Evolutionary conservation across 2,113 vertebrate species (phyloP), one percentile per base, ranked within the genome.

Genomic region (Phrynocephalus versicolor): DNA sequence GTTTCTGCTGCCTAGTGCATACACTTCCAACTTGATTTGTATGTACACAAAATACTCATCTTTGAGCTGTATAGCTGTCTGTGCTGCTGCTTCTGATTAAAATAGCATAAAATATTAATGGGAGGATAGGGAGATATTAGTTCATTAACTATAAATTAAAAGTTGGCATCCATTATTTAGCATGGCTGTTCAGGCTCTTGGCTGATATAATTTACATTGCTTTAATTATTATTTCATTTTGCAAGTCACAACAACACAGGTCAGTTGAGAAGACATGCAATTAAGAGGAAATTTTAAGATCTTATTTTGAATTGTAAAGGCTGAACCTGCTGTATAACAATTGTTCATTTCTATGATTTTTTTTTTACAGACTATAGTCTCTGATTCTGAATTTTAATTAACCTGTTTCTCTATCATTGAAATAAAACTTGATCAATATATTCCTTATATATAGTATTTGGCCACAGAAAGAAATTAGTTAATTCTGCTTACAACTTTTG

Each of bases 111-210:
- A 94, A 85, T 91, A 89, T 91, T 92, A 70, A 93, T 90, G 27
- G 55, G 76, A 73, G 69, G 33, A 89, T 82, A 82, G 90, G 89
- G 90, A 92, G 60, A 91, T 72, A 91, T 94, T 91, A 90, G 67
- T 85, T 91, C 0, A 0, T 91, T 93, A 92, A 77, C 81, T 88
- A 58, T 90, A 93, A 92, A 93, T 90, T 93, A 92, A 89, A 81
- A 76, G 1, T 5, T 81, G 74, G 3, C 73, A 89, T 93, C 85
- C n/a, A 91, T 93, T 93, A 90, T 92, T 93, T 83, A 93, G 75
- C 37, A 88, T 72, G 69, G 88, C 81, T 90, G 86, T 84, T 87
- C 81, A 85, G 41, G 16, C 71, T 89, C 87, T 25, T 13, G 55
- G 2, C 35, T 90, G 85, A 83, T 88, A 30, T 73, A 41, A 16